Base-by-base conservation (phyloP, 2,113 vertebrate genomes). In the Platanista minor region DNA sequence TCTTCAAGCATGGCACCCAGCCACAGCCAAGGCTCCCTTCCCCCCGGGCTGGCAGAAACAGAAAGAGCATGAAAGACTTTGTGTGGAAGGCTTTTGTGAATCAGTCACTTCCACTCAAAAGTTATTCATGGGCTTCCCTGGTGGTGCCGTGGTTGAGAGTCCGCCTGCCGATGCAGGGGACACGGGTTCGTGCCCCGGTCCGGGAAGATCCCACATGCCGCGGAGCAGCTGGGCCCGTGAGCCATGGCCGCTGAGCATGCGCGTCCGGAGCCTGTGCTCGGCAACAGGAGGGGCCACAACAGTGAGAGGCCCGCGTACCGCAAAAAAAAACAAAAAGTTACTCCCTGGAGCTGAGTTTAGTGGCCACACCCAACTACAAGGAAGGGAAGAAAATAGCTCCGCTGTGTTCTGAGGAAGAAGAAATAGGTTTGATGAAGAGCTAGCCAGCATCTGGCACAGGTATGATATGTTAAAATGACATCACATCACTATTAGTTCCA, bases 381-480 rank as follows among this genome's bases (percentile, higher is more conserved):
- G 23, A 49, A 93, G 25, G 2, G n/a, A 77, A 27, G 29, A 31
- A 81, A 94, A 84, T 29, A 87, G 57, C 74, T 10, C 14, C 46
- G 20, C 14, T 77, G n/a, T 31, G 4, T 86, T 92, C 18, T 87
- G 21, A 86, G 62, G 69, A 95, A 31, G 23, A 95, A 95, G 3
- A 69, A 77, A 27, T 25, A 82, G 7, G 5, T 62, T 94, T 83
- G 62, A 20, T 67, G 59, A 95, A 57, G 15, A 72, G 64, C 25
- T 66, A 54, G 31, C 15, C 41, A 64, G 10, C 18, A 17, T 75
- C 20, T 84, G 13, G 21, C 7, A 46, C 6, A 57, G 21, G 43
- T 0, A 0, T 2, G 61, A 21, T 43, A 72, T 20, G 87, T 84
- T 31, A 46, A 59, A 12, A 43, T 75, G 8, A 0, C 0, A 2